Base-by-base conservation (phyloP, 2,113 vertebrate species). In the Esox niger region DNA sequence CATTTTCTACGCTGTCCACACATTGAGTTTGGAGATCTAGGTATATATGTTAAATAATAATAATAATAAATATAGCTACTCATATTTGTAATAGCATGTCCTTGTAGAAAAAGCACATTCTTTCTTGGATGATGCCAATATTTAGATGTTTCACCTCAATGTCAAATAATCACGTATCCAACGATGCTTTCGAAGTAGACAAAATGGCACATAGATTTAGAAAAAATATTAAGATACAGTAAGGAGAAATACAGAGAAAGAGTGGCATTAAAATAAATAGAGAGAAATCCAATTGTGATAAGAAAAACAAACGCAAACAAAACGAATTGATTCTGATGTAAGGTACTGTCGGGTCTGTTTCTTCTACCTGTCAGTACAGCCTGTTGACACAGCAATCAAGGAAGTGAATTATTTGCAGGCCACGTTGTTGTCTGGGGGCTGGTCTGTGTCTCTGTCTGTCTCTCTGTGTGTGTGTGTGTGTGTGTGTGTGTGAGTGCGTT, bases 181-280 rank as follows among this genome's bases (percentile, higher is more conserved):
- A 81, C 76, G 80, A 86, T 80, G 87, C 88, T 84, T 83, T 70
- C 54, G n/a, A n/a, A n/a, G n/a, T n/a, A n/a, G n/a, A n/a, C n/a
- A n/a, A n/a, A n/a, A n/a, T n/a, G n/a, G n/a, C n/a, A n/a, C n/a
- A n/a, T n/a, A n/a, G n/a, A n/a, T n/a, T n/a, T n/a, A n/a, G n/a
- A n/a, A n/a, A n/a, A n/a, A n/a, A n/a, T n/a, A n/a, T n/a, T n/a
- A n/a, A n/a, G n/a, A n/a, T n/a, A n/a, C n/a, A n/a, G n/a, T n/a
- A n/a, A n/a, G n/a, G n/a, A n/a, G n/a, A n/a, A n/a, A n/a, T n/a
- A n/a, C n/a, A n/a, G n/a, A n/a, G n/a, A n/a, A n/a, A n/a, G n/a
- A n/a, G n/a, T n/a, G n/a, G n/a, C n/a, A n/a, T n/a, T n/a, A n/a
- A n/a, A n/a, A n/a, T n/a, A n/a, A n/a, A n/a, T n/a, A n/a, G n/a